Evolutionary conservation across 1,140 invertebrate genomes (phyloP).

Genomic region (Aricia agestis): DNA sequence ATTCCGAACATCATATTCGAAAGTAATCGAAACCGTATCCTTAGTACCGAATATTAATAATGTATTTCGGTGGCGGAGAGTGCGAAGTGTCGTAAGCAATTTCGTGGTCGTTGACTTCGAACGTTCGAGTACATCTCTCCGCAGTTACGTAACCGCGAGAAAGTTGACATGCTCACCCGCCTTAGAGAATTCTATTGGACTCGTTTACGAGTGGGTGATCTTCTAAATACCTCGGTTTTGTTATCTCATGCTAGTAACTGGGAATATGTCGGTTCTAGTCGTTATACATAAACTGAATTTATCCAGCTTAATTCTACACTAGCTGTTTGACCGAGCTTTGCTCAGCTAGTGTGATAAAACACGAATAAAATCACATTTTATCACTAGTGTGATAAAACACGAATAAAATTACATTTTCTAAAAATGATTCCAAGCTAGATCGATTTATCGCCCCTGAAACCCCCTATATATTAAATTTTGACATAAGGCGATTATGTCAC

Average conservation of each 20-base stretch:
- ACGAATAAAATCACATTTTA: too few species aligned
- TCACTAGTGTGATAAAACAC: too few species aligned
- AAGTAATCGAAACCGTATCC: neutral
- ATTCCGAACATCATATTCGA: neutral
- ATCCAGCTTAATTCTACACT: too few species aligned
- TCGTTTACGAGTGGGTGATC: slow-evolving; percentile 16
- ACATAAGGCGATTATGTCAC: too few species aligned
- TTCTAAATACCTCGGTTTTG: neutral
- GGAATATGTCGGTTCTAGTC: too few species aligned
- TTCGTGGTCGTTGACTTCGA: slow-evolving; percentile 72
- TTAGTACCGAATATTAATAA: slow-evolving; percentile 30
- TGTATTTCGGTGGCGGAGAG: slow-evolving; percentile 43
- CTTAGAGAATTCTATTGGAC: slow-evolving; percentile 31
- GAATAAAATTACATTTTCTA: too few species aligned
- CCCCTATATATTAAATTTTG: too few species aligned
- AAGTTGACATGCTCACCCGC: slow-evolving; percentile 62
- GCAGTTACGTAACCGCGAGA: slow-evolving; percentile 69
- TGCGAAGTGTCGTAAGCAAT: slow-evolving; percentile 41
- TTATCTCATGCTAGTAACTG: neutral
- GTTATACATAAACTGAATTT: too few species aligned
- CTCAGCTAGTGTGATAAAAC: too few species aligned
- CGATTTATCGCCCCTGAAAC: too few species aligned
- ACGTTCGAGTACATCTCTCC: slow-evolving; percentile 70
- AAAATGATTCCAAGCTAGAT: too few species aligned
- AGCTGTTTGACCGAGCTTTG: too few species aligned